phyloP scores from a whole-genome alignment of 2,113 vertebrate genomes.

The Rhabdomys dilectus region DNA sequence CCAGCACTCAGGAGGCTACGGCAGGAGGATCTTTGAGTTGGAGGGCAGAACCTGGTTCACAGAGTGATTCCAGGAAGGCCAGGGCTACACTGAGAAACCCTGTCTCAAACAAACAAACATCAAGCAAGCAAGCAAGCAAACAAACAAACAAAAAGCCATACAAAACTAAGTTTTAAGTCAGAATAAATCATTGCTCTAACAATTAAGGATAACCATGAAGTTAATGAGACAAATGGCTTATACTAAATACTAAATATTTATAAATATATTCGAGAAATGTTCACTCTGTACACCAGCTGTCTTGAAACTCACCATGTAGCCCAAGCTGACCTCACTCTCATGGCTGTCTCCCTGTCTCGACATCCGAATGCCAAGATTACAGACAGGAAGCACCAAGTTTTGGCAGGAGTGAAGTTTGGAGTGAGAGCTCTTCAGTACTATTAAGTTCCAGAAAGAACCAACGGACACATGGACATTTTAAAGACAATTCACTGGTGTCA shows the following conservation, averaged over 20 bases:
- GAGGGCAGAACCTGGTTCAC: not conserved
- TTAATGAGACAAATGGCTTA: conserved; percentile 3
- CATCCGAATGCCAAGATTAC: not conserved
- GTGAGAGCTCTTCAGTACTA: not conserved
- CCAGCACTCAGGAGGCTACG: not conserved
- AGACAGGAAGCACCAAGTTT: not conserved
- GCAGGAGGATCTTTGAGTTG: not conserved
- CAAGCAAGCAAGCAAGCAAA: not conserved
- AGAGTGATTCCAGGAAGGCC: not conserved
- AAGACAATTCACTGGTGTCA: not conserved
- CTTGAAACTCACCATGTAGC: no score
- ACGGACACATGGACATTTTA: not conserved
- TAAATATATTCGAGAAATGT: not conserved
- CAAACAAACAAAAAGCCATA: not conserved
- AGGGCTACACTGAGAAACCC: not conserved
- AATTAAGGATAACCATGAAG: conserved; percentile 8
- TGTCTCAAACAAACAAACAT: not conserved
- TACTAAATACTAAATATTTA: conserved; percentile 51
- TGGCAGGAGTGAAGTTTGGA: not conserved
- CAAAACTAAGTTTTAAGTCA: not conserved
- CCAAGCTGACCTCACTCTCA: not conserved
- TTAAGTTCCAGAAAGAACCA: not conserved
- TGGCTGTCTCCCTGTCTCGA: not conserved
- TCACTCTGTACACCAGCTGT: no score
- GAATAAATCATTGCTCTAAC: not conserved